These are phyloP conservation scores for Drosophila oshimai DNA, from an alignment of 1,140 invertebrate species.

Conservation along the genomic window DNA sequence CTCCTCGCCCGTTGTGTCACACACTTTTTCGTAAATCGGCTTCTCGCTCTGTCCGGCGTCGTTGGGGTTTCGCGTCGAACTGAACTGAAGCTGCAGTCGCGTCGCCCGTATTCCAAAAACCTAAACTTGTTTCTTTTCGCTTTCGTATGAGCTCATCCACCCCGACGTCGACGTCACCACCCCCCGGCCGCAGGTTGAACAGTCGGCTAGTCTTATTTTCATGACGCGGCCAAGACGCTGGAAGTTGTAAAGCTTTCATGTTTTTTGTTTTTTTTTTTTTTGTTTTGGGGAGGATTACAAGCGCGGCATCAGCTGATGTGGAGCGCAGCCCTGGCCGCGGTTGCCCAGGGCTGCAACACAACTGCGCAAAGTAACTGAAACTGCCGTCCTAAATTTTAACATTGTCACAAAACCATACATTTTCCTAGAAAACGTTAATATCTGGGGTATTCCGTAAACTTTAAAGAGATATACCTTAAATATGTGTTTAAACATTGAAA, in stretches of 20 bases:
- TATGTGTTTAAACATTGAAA: too few species aligned
- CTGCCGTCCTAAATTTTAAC: background rate
- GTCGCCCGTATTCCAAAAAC: constrained; percentile 58
- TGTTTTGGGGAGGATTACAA: constrained; percentile 39
- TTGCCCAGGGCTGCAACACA: background rate
- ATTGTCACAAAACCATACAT: too few species aligned
- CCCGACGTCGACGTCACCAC: constrained; percentile 7
- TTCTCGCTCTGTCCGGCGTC: constrained; percentile 31
- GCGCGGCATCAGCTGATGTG: constrained; percentile 30
- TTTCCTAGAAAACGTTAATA: too few species aligned
- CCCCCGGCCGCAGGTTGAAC: background rate
- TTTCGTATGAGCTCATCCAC: constrained; percentile 74
- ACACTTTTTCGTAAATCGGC: constrained; percentile 46
- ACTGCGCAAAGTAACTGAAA: background rate
- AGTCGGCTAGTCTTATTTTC: constrained; percentile 31
- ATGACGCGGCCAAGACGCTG: constrained; percentile 57
- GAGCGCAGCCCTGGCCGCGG: constrained; percentile 1
- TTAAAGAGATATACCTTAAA: too few species aligned
- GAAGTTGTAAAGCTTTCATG: constrained; percentile 61
- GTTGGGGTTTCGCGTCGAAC: constrained; percentile 53
- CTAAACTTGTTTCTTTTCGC: constrained; percentile 71
- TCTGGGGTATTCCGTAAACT: too few species aligned
- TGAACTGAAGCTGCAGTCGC: constrained; percentile 44
- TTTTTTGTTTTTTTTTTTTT: constrained; percentile 24
- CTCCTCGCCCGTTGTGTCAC: constrained; percentile 37